Base-by-base conservation (phyloP, 2,888 invertebrate genomes). In the Uropetala carovei region DNA sequence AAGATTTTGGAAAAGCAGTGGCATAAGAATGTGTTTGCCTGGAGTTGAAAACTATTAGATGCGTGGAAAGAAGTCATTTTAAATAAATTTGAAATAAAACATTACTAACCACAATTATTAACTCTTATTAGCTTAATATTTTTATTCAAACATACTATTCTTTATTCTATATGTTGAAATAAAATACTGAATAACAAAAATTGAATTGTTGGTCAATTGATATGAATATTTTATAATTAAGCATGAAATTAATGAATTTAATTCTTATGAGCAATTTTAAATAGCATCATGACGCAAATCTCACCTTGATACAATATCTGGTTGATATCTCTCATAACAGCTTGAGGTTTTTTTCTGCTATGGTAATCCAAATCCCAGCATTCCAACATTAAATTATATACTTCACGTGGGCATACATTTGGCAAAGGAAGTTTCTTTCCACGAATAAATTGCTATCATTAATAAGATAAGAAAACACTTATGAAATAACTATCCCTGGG, bases 281-380 rank as follows among this genome's bases (percentile, higher is more conserved):
- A 60, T 68, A 92, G 16, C 30, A 27, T 84, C 16, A 92, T 27
- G 85, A 92, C 30, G 68, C 43, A 75, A 56, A 58, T 64, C 92
- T 93, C 94, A 97, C 97, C 96, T 95, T 97, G 96, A 94, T 97
- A 97, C 93, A 97, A 95, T 94, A 98, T 96, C 95, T 97, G 97
- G 95, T 97, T 97, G 93, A 98, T 97, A 95, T 98, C 98, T 94
- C 98, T 96, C 96, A 98, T 97, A 94, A 98, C 97, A 93, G 97
- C 97, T 95, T 98, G 98, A 92, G 98, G 98, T 94, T 97, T 97
- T 94, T 97, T 97, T 56, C 97, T 95, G 85, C 96, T 95, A 92
- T 96, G 96, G 11, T 97, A 97, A 94, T 97, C 97, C 92, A 96
- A 95, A 94, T 97, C 96, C 98, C 98, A 99, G 94, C 98, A 98